Percentiles rank a stretch among this genome's conserved stretches.
These are phyloP conservation scores for Tetrax tetrax DNA, from an alignment of 2,113 vertebrate genomes.

Conservation along the genomic window DNA sequence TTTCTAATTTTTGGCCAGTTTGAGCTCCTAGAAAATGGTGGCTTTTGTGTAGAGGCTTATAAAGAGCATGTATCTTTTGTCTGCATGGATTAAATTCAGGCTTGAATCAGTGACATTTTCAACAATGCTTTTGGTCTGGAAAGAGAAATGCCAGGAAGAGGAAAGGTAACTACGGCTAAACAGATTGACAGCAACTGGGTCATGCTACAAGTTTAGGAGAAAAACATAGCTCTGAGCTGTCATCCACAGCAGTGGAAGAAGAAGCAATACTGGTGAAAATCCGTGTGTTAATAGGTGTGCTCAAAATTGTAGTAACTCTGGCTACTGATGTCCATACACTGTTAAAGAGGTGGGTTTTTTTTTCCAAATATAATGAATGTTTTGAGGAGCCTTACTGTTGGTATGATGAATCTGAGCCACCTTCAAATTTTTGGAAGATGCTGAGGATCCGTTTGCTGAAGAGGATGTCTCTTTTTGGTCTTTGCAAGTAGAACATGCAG, in stretches of 20 bases:
- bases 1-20: constrained; percentile 49
- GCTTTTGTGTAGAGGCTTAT: neutral
- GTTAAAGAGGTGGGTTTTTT: neutral
- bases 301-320: neutral
- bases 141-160: neutral
- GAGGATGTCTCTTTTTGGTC: neutral
- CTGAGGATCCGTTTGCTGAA: neutral
- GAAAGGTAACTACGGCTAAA: neutral
- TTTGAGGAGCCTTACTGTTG: neutral
- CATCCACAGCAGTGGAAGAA: neutral
- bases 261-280: neutral
- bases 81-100: neutral
- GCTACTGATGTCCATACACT: neutral
- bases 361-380: neutral
- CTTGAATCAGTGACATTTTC: neutral
- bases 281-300: neutral
- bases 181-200: neutral
- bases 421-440: neutral
- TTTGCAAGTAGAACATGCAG: neutral
- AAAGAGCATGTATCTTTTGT: neutral
- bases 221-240: neutral
- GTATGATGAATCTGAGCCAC: neutral
- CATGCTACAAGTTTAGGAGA: neutral
- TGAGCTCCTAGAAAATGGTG: neutral
- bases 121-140: neutral